Base-by-base conservation (phyloP, 2,113 vertebrate species). In the Ceyx cyanopectus region DNA sequence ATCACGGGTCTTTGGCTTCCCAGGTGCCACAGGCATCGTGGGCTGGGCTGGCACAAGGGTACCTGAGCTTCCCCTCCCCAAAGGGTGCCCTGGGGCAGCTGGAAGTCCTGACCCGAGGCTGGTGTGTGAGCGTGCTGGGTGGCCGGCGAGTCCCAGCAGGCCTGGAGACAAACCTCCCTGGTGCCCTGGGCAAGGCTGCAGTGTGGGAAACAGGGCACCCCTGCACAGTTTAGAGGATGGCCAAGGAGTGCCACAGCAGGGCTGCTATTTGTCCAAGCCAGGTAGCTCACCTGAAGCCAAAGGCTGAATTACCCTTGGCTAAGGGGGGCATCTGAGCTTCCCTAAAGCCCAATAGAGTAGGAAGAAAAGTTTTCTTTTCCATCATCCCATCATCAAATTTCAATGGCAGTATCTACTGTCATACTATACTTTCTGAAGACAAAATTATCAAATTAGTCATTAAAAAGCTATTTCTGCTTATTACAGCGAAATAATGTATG, bases 11-110 rank as follows among this genome's bases (percentile, higher is more conserved):
- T 91, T 65, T 5, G 4, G 30, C 72, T 88, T 23, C 46, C 26
- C 7, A 1, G 2, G 60, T 2, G 14, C 37, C 2, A 2, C 20
- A 72, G 48, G 11, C 0, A 1, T 16, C 48, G 48, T 12, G 62
- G 74, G 66, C 15, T 79, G 67, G 48, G 70, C 57, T 87, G 60
- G 27, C 29, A 26, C 0, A 6, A 40, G 78, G 51, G 27, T 41
- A 41, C 15, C 27, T 8, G 30, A 54, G 54, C 23, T 61, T 75
- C 72, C 11, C 26, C 20, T 61, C 58, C 87, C 54, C 26, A 18
- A 87, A 75, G 53, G 26, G 53, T 78, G 61, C 78, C 1, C 6
- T 2, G 1, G 22, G 29, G 62, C 26, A 92, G 61, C 66, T 72
- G 57, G 58, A 81, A 72, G 50, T 75, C 62, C 70, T 63, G 62